phyloP scores from a whole-genome alignment of 2,797 vertebrate genomes.

The Pangasius djambal region DNA sequence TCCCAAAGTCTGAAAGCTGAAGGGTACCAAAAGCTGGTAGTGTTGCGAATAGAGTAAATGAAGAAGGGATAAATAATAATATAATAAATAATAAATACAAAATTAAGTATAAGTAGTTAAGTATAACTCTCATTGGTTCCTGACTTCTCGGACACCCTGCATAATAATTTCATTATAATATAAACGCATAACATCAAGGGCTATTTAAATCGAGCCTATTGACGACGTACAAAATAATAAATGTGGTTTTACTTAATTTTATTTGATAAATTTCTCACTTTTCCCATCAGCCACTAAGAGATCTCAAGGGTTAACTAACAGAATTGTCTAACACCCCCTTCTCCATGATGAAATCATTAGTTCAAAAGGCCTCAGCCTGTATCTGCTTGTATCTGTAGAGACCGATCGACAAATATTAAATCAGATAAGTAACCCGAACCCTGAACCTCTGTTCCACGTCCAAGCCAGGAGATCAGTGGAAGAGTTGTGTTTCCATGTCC shows the following conservation, averaged over 20 bases:
- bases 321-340: not conserved
- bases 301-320: not conserved
- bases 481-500: constrained; percentile 34
- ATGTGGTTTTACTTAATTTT: not conserved
- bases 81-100: not conserved
- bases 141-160: not conserved
- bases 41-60: not conserved
- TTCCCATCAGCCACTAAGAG: not conserved
- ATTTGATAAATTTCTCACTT: not conserved
- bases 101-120: not conserved
- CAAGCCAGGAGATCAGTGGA: constrained; percentile 58
- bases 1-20: not conserved
- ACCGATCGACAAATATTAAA: constrained; percentile 71
- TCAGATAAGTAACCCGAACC: constrained; percentile 69
- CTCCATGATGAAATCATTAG: not conserved
- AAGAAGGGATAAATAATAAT: not conserved
- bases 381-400: constrained; percentile 33
- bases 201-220: not conserved
- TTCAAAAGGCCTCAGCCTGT: not conserved
- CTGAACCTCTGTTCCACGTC: constrained; percentile 60
- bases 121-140: not conserved
- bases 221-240: not conserved
- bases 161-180: not conserved
- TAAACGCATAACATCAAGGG: not conserved
- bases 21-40: not conserved